Evolutionary conservation across 1,140 invertebrate genomes (phyloP).

Genomic region (Musca domestica): DNA sequence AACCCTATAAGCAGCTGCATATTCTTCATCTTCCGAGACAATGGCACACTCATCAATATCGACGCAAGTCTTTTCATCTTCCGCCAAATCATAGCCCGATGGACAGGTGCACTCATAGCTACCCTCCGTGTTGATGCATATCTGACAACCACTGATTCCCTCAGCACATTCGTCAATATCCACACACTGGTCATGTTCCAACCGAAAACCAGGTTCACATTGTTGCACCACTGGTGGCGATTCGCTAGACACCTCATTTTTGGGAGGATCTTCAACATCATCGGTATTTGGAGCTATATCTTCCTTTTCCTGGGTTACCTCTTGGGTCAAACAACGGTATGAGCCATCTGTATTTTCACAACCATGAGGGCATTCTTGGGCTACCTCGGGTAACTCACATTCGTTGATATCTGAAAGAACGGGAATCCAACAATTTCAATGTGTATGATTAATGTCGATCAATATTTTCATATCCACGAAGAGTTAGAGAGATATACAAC

Average conservation of each 20-base stretch:
- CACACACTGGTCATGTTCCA: slow-evolving; percentile 53
- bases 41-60: slow-evolving; percentile 69
- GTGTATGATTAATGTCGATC: too few species aligned
- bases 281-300: slow-evolving; percentile 9
- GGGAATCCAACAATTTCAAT: not conserved
- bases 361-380: slow-evolving; percentile 58
- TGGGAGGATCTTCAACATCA: slow-evolving; percentile 10
- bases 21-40: slow-evolving; percentile 45
- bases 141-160: slow-evolving; percentile 37
- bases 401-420: slow-evolving; percentile 66
- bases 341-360: slow-evolving; percentile 70
- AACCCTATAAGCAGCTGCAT: slow-evolving; percentile 35
- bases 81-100: slow-evolving; percentile 55
- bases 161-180: slow-evolving; percentile 68
- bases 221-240: not conserved
- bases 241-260: slow-evolving; percentile 19
- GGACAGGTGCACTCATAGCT: slow-evolving; percentile 64
- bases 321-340: slow-evolving; percentile 61
- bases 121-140: slow-evolving; percentile 30
- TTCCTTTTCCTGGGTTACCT: slow-evolving; percentile 9
- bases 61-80: slow-evolving; percentile 53
- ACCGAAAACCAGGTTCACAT: slow-evolving; percentile 54
- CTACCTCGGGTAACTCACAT: slow-evolving; percentile 58
- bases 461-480: too few species aligned
- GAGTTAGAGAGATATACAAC: not conserved